Evolutionary conservation across 2,888 invertebrate species (phyloP), one percentile per base, ranked within the genome.

Genomic region (Thecocarcelia acutangulata): DNA sequence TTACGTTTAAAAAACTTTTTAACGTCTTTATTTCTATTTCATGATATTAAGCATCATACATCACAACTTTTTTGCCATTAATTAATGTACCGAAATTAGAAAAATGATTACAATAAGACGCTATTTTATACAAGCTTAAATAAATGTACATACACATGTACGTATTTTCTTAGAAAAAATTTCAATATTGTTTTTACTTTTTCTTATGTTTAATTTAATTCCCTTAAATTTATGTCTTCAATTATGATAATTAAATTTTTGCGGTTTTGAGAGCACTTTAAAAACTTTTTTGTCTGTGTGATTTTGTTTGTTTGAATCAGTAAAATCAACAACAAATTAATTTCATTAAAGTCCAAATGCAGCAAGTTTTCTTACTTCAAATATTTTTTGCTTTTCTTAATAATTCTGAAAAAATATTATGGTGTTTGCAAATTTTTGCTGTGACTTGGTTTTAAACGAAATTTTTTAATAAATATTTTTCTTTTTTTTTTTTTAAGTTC

Each of bases 181-280:
- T n/a, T n/a, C n/a, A n/a, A n/a, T n/a, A n/a, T 42, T 19, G 19
- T n/a, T 11, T 58, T 12, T 58, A 1, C n/a, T n/a, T 42, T 15
- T 59, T 59, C 13, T 50, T 28, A 9, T 5, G 8, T 68, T 61
- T 61, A 69, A 68, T 50, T 59, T 44, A 69, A 72, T 64, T 77
- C 24, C 11, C 52, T 33, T 13, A 5, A 52, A 17, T 52, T 46
- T 52, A 9, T 9, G 59, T 6, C 19, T 33, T 80, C 66, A 72
- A 76, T 33, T 33, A 66, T 64, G 19, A 50, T 61, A 19, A 44
- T 64, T 64, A 56, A 28, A n/a, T n/a, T n/a, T 44, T 12, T 64
- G 42, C 52, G 58, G 17, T 44, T 50, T 56, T 50, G 56, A 58
- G 44, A 52, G 56, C 56, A 63, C 17, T 50, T 66, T 44, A 12